Conservation (phyloP, 2,113 vertebrate species). For the Sterrhoptilus dennistouni region DNA sequence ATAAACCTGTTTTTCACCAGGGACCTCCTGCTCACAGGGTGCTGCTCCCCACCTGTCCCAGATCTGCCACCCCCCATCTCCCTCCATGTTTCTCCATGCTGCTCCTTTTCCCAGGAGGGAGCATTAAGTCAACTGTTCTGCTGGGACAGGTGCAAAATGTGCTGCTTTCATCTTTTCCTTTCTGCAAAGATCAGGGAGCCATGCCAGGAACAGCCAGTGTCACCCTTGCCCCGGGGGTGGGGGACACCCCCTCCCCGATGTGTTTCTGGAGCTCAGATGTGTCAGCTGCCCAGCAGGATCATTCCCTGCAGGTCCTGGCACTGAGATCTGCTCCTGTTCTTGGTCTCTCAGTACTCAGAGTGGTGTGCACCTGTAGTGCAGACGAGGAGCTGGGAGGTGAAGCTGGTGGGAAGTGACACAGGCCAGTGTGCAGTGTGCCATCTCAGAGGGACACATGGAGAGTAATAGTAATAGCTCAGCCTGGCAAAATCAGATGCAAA, state of each 20-base stretch:
- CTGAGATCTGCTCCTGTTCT: not conserved
- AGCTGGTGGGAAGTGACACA: not conserved
- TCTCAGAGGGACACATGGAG: not conserved
- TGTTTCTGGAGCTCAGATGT: not conserved
- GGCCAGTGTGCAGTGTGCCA: accelerated
- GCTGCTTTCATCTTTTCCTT: not conserved
- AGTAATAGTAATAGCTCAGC: not conserved
- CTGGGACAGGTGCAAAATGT: not conserved
- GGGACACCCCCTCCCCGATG: not conserved
- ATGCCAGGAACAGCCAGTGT: not conserved
- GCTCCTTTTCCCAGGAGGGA: not conserved
- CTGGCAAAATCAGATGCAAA: not conserved
- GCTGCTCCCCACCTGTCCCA: not conserved
- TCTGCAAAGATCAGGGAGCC: not conserved
- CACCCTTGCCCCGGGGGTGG: not conserved
- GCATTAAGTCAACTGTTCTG: not conserved
- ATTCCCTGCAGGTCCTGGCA: not conserved
- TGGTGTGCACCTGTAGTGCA: not conserved
- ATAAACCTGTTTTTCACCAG: not conserved
- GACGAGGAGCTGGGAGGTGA: not conserved
- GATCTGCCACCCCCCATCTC: not conserved
- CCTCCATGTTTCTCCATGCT: not conserved
- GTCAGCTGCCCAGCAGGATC: not conserved
- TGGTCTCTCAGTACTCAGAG: not conserved
- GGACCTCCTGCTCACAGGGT: not conserved